Evolutionary conservation across 2,888 invertebrate species (phyloP), one percentile per base, ranked within the genome.

Genomic region (Nemurella pictetii): DNA sequence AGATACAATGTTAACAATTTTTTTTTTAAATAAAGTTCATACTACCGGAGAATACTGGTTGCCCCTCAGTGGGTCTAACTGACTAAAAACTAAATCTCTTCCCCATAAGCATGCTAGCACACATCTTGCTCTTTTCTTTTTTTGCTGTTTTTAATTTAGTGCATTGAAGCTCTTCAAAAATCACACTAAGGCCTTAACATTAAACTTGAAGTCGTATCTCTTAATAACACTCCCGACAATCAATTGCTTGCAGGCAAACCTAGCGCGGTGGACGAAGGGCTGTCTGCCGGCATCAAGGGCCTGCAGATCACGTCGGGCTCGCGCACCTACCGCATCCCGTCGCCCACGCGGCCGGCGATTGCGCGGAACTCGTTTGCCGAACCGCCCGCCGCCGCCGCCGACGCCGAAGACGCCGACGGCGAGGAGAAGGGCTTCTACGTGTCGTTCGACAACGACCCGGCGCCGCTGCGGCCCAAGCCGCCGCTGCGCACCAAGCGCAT

Each of bases 401-500:
- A 86, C 89, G n/a, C 89, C 90, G 72, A 29, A 84, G 87, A 32
- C 78, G 87, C 86, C 72, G 87, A 87, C 2, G 87, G 87, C 32
- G 87, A 87, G 15, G 95, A 96, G 89, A 96, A 96, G 90, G 96
- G 96, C 35, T 98, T 98, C 91, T 98, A 98, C 90, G 97, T 98
- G 89, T 96, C 97, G 83, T 97, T 98, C 89, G 97, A 97, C 89
- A 95, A 96, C 89, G 96, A 96, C 85, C 94, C 89, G 25, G 89
- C 95, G 88, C 97, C 97, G 25, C 96, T 96, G 89, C 93, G 97
- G 88, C 96, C 97, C 25, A 98, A 98, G 90, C 98, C 97, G 0
- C 96, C 96, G 25, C 91, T 97, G 84, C 92, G 97, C 87, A 93
- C 93, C 85, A 96, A 96, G 89, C 93, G 94, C 85, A 92, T 92